Evolutionary conservation across 2,888 invertebrate genomes (phyloP).

Genomic region (Sepiola atlantica): DNA sequence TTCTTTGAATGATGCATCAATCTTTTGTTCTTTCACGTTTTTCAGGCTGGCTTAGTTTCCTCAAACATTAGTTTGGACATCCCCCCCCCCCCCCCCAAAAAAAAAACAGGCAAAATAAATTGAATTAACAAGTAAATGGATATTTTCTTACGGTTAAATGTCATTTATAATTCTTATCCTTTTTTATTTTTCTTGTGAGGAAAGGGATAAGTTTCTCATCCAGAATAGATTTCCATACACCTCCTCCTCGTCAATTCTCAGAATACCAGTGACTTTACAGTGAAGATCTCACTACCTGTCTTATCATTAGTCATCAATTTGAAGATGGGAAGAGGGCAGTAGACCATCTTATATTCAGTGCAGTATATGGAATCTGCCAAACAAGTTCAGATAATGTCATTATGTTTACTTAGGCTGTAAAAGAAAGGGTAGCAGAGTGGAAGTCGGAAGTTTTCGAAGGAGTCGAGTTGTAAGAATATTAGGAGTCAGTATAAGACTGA

Average conservation of each 20-base stretch:
- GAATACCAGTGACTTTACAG: not conserved
- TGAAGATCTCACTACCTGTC: not conserved
- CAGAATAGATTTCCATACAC: not conserved
- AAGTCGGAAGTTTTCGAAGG: no score
- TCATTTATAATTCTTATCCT: not conserved
- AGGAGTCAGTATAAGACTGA: no score
- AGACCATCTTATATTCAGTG: no score
- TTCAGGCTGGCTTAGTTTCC: not conserved
- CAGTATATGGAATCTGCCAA: no score
- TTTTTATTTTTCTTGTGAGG: not conserved
- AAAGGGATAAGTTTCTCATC: not conserved
- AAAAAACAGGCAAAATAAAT: conserved; percentile 18
- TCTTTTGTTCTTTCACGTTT: not conserved
- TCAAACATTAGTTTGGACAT: not conserved
- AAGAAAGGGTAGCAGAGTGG: no score
- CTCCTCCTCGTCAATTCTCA: not conserved
- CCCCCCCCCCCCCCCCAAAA: not conserved
- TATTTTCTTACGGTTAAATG: not conserved
- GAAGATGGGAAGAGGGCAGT: no score
- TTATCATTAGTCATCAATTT: not conserved
- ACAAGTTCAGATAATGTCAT: no score
- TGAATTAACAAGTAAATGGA: not conserved
- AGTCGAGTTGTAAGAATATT: no score
- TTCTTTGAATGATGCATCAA: not conserved
- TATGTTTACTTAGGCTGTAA: no score